Evolutionary conservation across 1,140 invertebrate genomes (phyloP), one percentile per base, ranked within the genome.

Genomic region (Platyura marginata): DNA sequence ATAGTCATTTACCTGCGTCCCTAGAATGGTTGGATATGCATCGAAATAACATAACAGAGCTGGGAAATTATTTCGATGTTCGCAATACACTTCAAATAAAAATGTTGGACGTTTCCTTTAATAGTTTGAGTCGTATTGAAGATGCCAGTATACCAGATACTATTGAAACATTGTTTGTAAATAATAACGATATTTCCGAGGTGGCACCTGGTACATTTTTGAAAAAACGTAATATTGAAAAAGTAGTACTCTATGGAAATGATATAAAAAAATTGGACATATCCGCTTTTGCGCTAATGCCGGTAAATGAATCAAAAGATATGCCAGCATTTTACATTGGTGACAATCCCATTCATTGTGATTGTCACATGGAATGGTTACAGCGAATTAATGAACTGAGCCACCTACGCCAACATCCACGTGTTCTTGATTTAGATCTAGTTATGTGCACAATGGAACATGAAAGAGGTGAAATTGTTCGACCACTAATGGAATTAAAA

Each of bases 351-450:
- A 80, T 86, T 57, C 67, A 78, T 49, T 87, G 83, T 61, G 79
- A 87, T 56, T 87, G 83, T 62, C 74, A 72, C 43, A 83, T 87
- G 81, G 82, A 86, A 62, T 88, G 82, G 81, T 64, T 90, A 52
- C 74, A 80, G 46, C 67, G 77, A 47, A 77, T 84, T 51, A 83
- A 82, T 65, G 73, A 77, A 56, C 65, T 77, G 49, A 61, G 64
- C 20, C 64, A 81, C 46, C 63, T 55, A 49, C 66, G 81, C 47
- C 80, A 85, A 57, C 81, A 88, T 65, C 85, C 85, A 20, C 69
- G 72, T 53, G 78, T 91, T 35, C 75, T 85, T 67, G 87, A 91
- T 64, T 68, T 89, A 51, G 80, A 86, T 53, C 76, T 76, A 51
- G 77, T 88, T 29, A 80, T 75, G 48, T 91, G 86, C 61, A 74